Percentiles rank a stretch among this genome's conserved stretches.
Conservation (phyloP, 1,140 invertebrate species). For the Drosophila azteca region DNA sequence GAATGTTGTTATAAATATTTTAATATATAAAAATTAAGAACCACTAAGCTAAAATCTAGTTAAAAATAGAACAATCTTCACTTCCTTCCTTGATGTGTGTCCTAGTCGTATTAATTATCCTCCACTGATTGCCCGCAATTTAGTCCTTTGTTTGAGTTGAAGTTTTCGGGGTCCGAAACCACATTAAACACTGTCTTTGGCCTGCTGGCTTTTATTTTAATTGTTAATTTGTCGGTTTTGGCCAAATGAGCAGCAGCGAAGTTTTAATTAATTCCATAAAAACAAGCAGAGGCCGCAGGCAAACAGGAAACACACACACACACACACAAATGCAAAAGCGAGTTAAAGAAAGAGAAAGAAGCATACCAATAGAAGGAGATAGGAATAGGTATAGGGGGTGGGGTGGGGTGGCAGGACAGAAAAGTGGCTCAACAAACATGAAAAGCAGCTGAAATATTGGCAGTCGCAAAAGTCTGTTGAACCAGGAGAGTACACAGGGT, state of each 20-base stretch:
- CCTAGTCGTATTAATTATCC: constrained; percentile 1
- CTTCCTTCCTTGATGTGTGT: constrained; percentile 3
- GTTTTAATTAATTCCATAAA: constrained; percentile 81
- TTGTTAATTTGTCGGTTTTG: constrained; percentile 35
- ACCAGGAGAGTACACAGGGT: constrained; percentile 25
- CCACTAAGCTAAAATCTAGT: no score
- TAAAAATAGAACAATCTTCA: no score
- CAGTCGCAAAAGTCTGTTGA: constrained; percentile 67
- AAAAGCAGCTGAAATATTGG: constrained; percentile 72
- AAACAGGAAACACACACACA: constrained; percentile 53
- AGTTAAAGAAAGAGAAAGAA: constrained; percentile 19
- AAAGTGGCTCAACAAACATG: constrained; percentile 49
- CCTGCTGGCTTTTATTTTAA: constrained; percentile 28
- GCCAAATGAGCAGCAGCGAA: constrained; percentile 56
- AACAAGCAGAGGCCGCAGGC: constrained; percentile 74
- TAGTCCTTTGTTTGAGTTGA: constrained; percentile 35
- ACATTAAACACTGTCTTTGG: constrained; percentile 44
- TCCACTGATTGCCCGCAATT: constrained; percentile 35
- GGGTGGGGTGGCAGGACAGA: neutral
- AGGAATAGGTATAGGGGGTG: neutral
- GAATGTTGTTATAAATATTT: no score
- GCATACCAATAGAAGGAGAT: constrained; percentile 16
- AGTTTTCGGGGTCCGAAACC: constrained; percentile 38
- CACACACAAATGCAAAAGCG: constrained; percentile 5
- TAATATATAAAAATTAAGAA: no score